A percentile compares a stretch with the other conserved stretches of the same genome.
Evolutionary conservation across 2,888 invertebrate genomes (phyloP).

Genomic region (Pycnomerus fuliginosus): DNA sequence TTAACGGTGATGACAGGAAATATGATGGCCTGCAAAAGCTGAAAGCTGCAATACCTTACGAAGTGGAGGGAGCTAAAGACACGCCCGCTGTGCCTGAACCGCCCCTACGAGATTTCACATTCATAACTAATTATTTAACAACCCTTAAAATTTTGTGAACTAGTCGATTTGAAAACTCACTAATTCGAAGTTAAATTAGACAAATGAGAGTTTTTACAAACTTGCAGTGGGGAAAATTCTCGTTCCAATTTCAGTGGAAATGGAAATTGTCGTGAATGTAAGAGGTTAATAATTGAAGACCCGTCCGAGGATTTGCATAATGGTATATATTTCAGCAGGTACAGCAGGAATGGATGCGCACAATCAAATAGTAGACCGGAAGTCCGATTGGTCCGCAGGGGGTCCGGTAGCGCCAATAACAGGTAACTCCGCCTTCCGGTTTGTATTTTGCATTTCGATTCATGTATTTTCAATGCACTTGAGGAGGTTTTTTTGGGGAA

Average conservation of each 20-base stretch:
- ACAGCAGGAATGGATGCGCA: constrained; percentile 37
- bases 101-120: constrained; percentile 41
- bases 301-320: neutral
- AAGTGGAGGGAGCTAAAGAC: constrained; percentile 40
- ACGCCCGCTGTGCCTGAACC: constrained; percentile 44
- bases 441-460: no score
- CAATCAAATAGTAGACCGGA: constrained; percentile 45
- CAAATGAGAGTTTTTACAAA: no score
- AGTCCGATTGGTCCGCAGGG: constrained; percentile 54
- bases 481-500: no score
- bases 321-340: neutral
- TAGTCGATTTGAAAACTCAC: no score
- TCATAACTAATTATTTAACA: no score
- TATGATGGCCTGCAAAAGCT: constrained; percentile 40
- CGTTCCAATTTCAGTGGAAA: no score
- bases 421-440: constrained; percentile 50
- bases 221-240: no score
- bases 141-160: no score
- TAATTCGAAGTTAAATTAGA: no score
- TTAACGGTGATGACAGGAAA: constrained; percentile 39
- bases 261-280: no score
- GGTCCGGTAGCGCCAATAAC: constrained; percentile 51
- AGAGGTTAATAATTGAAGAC: no score
- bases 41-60: constrained; percentile 39
- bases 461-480: no score